Conservation (phyloP, 2,113 vertebrate genomes). For the Calypte anna region DNA sequence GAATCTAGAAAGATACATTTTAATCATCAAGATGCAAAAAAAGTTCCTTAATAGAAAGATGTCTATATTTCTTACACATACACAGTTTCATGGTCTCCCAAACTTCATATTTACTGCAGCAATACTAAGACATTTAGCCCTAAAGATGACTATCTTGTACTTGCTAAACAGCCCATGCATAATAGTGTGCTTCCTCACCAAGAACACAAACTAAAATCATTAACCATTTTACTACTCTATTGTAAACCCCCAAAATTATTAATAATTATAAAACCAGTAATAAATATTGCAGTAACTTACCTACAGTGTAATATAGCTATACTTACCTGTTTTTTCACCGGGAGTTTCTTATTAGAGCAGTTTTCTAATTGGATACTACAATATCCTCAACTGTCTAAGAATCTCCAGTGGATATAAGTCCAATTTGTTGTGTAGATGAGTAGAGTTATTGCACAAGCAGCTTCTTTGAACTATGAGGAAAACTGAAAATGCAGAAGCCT, state of each 20-base stretch:
- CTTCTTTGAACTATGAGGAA: background rate
- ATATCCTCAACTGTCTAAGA: background rate
- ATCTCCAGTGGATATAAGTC: background rate
- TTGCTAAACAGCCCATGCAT: background rate
- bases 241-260: background rate
- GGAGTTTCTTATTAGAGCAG: background rate
- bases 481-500: background rate
- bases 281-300: background rate
- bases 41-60: background rate
- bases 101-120: background rate
- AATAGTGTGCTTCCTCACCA: background rate
- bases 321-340: background rate
- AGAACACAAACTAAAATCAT: background rate
- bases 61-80: background rate
- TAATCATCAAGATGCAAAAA: background rate
- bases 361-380: background rate
- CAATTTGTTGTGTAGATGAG: background rate
- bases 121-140: background rate
- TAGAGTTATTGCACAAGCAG: background rate
- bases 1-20: constrained; percentile 43
- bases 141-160: background rate
- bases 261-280: background rate
- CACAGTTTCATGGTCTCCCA: background rate
- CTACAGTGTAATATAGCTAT: background rate
- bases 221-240: background rate